Evolutionary conservation across 2,113 vertebrate genomes (phyloP).

Genomic region (Myodes glareolus): DNA sequence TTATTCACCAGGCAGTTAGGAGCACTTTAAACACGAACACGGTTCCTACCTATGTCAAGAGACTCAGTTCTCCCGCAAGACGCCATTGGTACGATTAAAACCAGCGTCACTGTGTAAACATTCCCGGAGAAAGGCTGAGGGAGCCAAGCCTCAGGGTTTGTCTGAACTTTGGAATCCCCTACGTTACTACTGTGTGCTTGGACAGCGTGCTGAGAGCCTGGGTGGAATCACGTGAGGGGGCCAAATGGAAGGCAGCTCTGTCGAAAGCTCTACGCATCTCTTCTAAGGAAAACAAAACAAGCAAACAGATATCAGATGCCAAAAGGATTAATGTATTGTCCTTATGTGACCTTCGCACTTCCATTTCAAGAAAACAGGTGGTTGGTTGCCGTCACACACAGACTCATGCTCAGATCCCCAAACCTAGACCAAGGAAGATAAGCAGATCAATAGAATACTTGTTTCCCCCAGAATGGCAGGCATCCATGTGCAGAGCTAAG

Average conservation of each 20-base stretch:
- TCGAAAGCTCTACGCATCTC: neutral
- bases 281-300: slow-evolving; percentile 36
- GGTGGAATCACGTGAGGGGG: neutral
- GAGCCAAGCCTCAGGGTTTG: neutral
- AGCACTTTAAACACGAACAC: neutral
- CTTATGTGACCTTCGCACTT: slow-evolving; percentile 21
- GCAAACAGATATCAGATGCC: slow-evolving; percentile 2
- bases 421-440: neutral
- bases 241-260: neutral
- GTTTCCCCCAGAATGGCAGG: slow-evolving; percentile 2
- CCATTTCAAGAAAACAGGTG: slow-evolving; percentile 48
- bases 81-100: neutral
- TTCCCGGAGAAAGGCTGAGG: neutral
- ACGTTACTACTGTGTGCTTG: fast-evolving
- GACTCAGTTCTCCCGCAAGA: neutral
- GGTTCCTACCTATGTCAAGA: neutral
- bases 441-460: neutral
- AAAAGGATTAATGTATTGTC: slow-evolving; percentile 9
- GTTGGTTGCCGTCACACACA: neutral
- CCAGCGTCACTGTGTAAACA: slow-evolving; percentile 4
- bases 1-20: neutral
- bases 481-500: neutral
- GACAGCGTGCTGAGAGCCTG: neutral
- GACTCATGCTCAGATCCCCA: neutral
- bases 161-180: neutral